Conservation (phyloP, 2,113 vertebrate genomes). For the Microcebus tavaratra region DNA sequence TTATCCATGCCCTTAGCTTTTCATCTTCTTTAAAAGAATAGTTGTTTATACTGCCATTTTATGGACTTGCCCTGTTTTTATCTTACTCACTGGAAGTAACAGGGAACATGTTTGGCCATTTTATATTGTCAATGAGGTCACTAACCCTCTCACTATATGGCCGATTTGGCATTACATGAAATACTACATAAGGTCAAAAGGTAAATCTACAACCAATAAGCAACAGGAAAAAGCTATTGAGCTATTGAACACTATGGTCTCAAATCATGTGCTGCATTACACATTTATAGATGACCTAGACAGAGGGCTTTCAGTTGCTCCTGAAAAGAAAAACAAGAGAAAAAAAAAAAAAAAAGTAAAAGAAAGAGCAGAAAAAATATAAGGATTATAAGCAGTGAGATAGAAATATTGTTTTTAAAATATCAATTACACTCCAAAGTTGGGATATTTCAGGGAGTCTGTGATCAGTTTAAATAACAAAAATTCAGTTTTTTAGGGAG, state of each 20-base stretch:
- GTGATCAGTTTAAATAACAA: not conserved
- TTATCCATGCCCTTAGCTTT: not conserved
- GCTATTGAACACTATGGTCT: not conserved
- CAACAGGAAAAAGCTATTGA: not conserved
- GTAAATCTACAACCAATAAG: conserved; percentile 18
- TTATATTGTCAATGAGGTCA: conserved; percentile 50
- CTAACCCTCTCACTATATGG: not conserved
- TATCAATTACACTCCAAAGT: not conserved
- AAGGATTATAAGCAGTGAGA: not conserved
- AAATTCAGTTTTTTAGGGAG: not conserved
- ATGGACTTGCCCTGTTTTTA: not conserved
- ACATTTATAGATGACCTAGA: not conserved
- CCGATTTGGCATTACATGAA: not conserved
- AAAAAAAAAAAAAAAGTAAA: not conserved
- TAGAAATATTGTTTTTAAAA: conserved; percentile 8
- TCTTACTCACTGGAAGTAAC: conserved; percentile 46
- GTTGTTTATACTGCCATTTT: not conserved
- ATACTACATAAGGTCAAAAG: conserved; percentile 54
- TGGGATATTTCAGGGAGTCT: not conserved
- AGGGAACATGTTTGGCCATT: conserved; percentile 19
- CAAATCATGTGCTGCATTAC: not conserved
- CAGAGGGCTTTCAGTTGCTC: not conserved
- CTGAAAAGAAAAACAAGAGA: not conserved
- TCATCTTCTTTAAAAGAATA: conserved; percentile 16
- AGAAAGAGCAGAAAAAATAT: not conserved